Evolutionary conservation across 2,797 vertebrate genomes (phyloP).

Genomic region (Brachyalestes nurse): DNA sequence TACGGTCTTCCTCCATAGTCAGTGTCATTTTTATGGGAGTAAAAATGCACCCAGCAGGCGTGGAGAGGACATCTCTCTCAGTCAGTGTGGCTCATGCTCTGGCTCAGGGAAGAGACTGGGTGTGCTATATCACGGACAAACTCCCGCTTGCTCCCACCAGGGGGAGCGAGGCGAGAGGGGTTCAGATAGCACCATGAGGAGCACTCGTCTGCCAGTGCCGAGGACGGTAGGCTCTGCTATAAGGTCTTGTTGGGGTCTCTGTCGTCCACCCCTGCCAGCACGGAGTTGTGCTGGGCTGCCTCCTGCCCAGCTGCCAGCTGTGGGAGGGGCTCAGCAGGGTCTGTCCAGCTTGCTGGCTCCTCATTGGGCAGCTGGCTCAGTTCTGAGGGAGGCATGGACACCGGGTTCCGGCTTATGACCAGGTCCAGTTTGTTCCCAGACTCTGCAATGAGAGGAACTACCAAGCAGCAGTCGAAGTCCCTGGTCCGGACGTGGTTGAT

Average conservation of each 20-base stretch:
- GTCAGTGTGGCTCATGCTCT: conserved; percentile 57
- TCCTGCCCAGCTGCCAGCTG: conserved; percentile 62
- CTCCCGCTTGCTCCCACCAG: conserved; percentile 66
- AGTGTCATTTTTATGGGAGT: conserved; percentile 48
- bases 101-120: conserved; percentile 58
- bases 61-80: conserved; percentile 31
- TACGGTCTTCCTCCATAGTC: conserved; percentile 47
- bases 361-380: conserved; percentile 67
- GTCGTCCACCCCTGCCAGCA: conserved; percentile 66
- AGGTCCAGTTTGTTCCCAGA: conserved; percentile 94
- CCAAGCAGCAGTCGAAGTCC: conserved; percentile 98
- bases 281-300: conserved; percentile 58
- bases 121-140: conserved; percentile 80
- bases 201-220: conserved; percentile 48
- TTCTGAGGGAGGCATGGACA: conserved; percentile 74
- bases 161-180: conserved; percentile 30
- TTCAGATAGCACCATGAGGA: conserved; percentile 82
- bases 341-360: conserved; percentile 74
- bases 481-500: conserved; percentile 96
- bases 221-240: conserved; percentile 75
- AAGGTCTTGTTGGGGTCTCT: conserved; percentile 85
- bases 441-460: conserved; percentile 96
- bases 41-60: conserved; percentile 53
- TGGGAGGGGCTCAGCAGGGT: conserved; percentile 62
- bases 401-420: conserved; percentile 93